phyloP scores from a whole-genome alignment of 2,888 invertebrate genomes.

The Campopleginae sp. region DNA sequence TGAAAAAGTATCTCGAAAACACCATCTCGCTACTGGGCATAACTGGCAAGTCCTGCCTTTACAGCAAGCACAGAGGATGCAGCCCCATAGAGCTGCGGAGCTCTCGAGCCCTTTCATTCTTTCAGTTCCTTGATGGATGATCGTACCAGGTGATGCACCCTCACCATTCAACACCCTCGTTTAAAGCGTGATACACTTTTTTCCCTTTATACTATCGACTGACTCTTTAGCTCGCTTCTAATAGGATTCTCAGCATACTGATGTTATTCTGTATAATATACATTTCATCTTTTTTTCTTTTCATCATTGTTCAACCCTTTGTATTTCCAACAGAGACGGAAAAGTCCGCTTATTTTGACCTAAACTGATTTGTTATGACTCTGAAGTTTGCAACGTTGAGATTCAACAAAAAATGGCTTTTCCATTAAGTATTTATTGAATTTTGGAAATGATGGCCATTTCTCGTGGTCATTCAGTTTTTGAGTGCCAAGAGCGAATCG shows the following conservation, averaged over 20 bases:
- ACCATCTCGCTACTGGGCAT: constrained; percentile 17
- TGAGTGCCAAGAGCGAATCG: too few species aligned
- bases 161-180: constrained; percentile 66
- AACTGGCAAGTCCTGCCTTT: constrained; percentile 9
- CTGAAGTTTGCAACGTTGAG: too few species aligned
- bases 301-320: constrained; percentile 8
- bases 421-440: too few species aligned
- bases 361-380: background rate
- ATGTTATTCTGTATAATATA: constrained; percentile 20
- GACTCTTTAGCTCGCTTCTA: constrained; percentile 55
- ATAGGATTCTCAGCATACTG: constrained; percentile 16
- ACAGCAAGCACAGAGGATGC: constrained; percentile 18
- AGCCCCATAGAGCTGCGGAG: constrained; percentile 28
- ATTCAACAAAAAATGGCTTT: too few species aligned
- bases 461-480: too few species aligned
- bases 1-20: constrained; percentile 13
- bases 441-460: too few species aligned
- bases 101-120: constrained; percentile 69
- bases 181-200: constrained; percentile 57
- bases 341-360: constrained; percentile 3
- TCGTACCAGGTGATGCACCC: constrained; percentile 80
- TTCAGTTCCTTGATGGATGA: constrained; percentile 77
- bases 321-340: background rate
- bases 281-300: constrained; percentile 2
- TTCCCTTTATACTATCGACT: constrained; percentile 40